A percentile compares a stretch with the other conserved stretches of the same genome.
Evolutionary conservation across 2,888 invertebrate species (phyloP).

Genomic region (Sympetrum striolatum): DNA sequence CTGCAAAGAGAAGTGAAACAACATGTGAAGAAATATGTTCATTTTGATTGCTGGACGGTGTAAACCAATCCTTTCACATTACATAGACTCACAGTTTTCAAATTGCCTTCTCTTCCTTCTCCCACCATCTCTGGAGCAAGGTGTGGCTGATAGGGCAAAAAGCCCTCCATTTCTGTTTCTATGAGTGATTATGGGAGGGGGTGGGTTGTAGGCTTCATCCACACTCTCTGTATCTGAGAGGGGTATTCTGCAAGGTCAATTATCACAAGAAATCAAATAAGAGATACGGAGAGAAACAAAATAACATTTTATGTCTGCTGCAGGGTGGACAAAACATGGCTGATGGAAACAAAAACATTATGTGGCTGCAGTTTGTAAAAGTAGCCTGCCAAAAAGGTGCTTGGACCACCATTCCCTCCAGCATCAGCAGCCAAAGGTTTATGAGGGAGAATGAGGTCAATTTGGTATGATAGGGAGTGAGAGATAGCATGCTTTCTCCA

Average conservation of each 20-base stretch:
- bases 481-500: too few relatives aligned
- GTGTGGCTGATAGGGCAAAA: background rate
- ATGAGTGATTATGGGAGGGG: background rate
- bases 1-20: background rate
- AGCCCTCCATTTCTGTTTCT: background rate
- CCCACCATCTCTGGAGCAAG: background rate
- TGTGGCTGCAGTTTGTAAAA: too few relatives aligned
- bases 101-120: conserved; percentile 14
- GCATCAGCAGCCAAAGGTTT: too few relatives aligned
- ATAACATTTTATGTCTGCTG: too few relatives aligned
- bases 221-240: conserved; percentile 16
- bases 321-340: too few relatives aligned
- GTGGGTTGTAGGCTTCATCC: background rate
- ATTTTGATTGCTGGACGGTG: background rate
- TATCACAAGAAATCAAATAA: background rate
- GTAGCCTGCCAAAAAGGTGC: too few relatives aligned
- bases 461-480: too few relatives aligned
- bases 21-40: too few relatives aligned
- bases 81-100: background rate
- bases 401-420: too few relatives aligned
- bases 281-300: too few relatives aligned
- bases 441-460: too few relatives aligned
- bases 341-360: too few relatives aligned
- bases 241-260: background rate
- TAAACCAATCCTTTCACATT: background rate